Conservation (phyloP, 1,140 invertebrate species). For the Galleria mellonella region DNA sequence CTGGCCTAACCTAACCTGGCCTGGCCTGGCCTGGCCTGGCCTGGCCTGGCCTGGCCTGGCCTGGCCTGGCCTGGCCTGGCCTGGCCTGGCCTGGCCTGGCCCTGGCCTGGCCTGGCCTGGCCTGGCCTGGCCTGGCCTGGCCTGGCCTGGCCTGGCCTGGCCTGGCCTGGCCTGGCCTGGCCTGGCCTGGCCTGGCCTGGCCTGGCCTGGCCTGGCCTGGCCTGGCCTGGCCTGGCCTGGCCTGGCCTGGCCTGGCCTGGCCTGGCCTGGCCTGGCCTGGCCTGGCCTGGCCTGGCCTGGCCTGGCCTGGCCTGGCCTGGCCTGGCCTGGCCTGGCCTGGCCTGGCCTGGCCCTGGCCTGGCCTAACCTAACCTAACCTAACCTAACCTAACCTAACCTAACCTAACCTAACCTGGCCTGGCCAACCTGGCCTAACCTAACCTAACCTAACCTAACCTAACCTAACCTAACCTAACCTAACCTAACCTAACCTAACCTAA, state of each 20-base stretch:
- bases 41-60: neutral
- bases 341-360: neutral
- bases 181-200: neutral
- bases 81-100: neutral
- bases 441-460: conserved; percentile 25
- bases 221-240: neutral
- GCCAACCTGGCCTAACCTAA: conserved; percentile 16
- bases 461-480: conserved; percentile 21
- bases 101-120: neutral
- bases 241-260: neutral
- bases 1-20: neutral
- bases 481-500: conserved; percentile 7
- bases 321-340: neutral
- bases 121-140: neutral
- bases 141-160: neutral
- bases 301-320: neutral
- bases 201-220: neutral
- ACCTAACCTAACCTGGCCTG: conserved; percentile 13
- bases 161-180: neutral
- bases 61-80: neutral
- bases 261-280: neutral
- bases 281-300: neutral
- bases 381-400: conserved; percentile 9
- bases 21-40: neutral
- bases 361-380: neutral